phyloP scores from a whole-genome alignment of 2,888 invertebrate genomes.

The Dasypolia templi region DNA sequence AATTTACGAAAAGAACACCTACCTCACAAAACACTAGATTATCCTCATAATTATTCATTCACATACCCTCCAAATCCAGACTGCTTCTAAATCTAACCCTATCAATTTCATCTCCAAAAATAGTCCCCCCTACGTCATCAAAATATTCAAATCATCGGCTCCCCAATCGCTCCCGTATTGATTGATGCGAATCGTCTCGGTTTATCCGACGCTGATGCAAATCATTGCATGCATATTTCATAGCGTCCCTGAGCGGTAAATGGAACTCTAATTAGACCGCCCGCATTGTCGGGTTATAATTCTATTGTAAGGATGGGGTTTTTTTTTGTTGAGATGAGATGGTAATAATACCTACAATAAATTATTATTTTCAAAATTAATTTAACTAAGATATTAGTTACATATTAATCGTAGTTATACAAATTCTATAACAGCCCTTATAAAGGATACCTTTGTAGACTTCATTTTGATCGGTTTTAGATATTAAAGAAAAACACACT shows the following conservation, averaged over 20 bases:
- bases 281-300: constrained; percentile 66
- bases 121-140: constrained; percentile 47
- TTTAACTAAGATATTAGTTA: too few species aligned
- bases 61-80: neutral
- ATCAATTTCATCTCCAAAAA: constrained; percentile 34
- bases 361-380: neutral
- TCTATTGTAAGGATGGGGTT: constrained; percentile 33
- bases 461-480: neutral
- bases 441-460: neutral
- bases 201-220: constrained; percentile 53
- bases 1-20: too few species aligned
- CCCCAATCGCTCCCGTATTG: constrained; percentile 50
- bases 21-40: neutral
- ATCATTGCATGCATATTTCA: constrained; percentile 77
- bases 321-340: constrained; percentile 19
- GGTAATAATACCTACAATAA: too few species aligned
- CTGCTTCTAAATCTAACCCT: constrained; percentile 31
- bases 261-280: constrained; percentile 78
- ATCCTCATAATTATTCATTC: too few species aligned
- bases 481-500: too few species aligned
- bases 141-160: constrained; percentile 59
- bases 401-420: too few species aligned
- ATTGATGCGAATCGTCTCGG: constrained; percentile 63
- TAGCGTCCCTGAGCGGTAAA: constrained; percentile 63
- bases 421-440: neutral